A percentile compares a stretch with the other conserved stretches of the same genome.
These are phyloP conservation scores for Monopis laevigella DNA, from an alignment of 2,888 invertebrate genomes.

Conservation along the genomic window DNA sequence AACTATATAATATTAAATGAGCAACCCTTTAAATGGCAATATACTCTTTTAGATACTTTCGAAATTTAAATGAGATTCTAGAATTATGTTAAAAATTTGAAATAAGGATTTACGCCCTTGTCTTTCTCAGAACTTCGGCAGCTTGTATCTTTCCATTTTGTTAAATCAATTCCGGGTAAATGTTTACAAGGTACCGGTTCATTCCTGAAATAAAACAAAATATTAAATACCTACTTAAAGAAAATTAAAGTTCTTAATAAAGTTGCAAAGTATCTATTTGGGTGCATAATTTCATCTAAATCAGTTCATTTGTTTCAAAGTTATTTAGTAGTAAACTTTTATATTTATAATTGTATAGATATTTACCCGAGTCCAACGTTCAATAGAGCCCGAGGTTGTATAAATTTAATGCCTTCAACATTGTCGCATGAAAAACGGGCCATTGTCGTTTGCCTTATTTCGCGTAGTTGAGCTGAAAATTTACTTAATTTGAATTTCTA, in stretches of 20 bases:
- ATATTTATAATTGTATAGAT: neutral
- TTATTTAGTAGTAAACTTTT: too few relatives aligned
- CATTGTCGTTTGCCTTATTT: constrained; percentile 40
- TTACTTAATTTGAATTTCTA: too few relatives aligned
- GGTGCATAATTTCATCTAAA: neutral
- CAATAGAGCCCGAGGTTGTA: constrained; percentile 41
- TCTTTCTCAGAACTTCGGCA: constrained; percentile 16
- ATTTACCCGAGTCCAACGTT: constrained; percentile 31
- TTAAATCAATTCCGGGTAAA: constrained; percentile 30
- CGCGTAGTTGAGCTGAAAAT: constrained; percentile 32
- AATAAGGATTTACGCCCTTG: neutral
- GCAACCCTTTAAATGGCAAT: too few relatives aligned
- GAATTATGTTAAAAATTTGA: constrained; percentile 2
- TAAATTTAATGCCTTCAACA: constrained; percentile 40
- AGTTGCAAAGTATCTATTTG: neutral
- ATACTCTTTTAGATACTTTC: too few relatives aligned
- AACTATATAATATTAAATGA: too few relatives aligned
- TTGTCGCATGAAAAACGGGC: constrained; percentile 46
- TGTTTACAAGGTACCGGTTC: constrained; percentile 32
- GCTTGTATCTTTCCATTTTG: constrained; percentile 34
- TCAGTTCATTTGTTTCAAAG: too few relatives aligned
- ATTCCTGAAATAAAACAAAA: constrained; percentile 29
- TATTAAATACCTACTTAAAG: neutral
- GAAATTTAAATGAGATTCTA: too few relatives aligned
- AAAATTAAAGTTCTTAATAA: neutral